Percentiles rank a stretch among this genome's conserved stretches.
These are phyloP conservation scores for Clinocottus analis DNA, from an alignment of 2,113 vertebrate species.

Conservation along the genomic window DNA sequence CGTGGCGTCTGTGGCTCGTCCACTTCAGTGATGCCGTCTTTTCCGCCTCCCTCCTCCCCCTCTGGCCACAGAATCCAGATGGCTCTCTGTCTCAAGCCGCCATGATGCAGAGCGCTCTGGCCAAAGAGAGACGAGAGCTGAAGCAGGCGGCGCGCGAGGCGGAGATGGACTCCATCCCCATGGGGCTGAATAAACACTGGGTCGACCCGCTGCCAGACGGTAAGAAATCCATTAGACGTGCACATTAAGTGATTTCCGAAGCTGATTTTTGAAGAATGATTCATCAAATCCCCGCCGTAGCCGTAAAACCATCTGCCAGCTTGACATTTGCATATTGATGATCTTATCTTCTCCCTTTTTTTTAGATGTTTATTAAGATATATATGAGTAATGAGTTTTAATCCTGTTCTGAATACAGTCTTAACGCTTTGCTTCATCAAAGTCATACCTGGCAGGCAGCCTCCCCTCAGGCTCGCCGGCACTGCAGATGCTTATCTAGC, in stretches of 20 bases:
- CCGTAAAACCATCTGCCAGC: constrained; percentile 17
- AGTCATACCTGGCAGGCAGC: constrained; percentile 43
- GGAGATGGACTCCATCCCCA: constrained; percentile 99
- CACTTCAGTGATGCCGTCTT: background rate
- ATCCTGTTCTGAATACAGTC: background rate
- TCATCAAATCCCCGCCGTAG: background rate
- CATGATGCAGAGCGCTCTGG: constrained; percentile 99
- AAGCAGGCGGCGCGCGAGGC: constrained; percentile 98
- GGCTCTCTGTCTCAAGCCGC: constrained; percentile 98
- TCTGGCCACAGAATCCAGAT: constrained; percentile 91
- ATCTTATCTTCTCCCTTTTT: background rate
- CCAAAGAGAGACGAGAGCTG: constrained; percentile 94
- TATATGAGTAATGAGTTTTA: no score
- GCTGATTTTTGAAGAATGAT: background rate
- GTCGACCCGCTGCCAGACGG: constrained; percentile 98
- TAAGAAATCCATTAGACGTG: constrained; percentile 66
- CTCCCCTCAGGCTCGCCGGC: constrained; percentile 32
- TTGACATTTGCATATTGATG: constrained; percentile 17
- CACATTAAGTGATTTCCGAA: background rate
- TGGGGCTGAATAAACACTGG: constrained; percentile 99
- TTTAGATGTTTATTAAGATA: background rate
- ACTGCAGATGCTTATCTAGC: constrained; percentile 69
- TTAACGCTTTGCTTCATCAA: constrained; percentile 14
- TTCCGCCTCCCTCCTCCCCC: no score
- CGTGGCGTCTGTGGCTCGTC: background rate